Evolutionary conservation across 2,113 vertebrate species (phyloP).

Genomic region (Bubalus kerabau): DNA sequence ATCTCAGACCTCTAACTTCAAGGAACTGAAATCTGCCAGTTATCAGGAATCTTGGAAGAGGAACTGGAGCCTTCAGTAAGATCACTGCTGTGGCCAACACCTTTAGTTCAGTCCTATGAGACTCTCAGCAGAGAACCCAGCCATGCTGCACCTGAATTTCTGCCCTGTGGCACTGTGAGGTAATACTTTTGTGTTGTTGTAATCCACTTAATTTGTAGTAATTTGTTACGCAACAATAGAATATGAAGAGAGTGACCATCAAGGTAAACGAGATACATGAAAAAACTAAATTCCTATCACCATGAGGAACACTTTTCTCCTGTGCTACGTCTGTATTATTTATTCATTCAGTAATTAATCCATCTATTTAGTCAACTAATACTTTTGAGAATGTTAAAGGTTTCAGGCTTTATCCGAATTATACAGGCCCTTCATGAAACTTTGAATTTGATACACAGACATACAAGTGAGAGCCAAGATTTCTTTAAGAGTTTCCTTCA

Average conservation of each 20-base stretch:
- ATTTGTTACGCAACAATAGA: not conserved
- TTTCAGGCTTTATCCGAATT: not conserved
- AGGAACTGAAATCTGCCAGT: not conserved
- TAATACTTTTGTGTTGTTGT: not conserved
- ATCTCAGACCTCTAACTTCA: not conserved
- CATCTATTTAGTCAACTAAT: not conserved
- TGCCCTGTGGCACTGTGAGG: not conserved
- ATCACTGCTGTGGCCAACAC: not conserved
- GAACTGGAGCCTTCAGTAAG: not conserved
- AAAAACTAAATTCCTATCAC: not conserved
- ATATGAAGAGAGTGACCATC: not conserved
- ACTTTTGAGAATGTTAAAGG: not conserved
- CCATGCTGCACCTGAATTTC: not conserved
- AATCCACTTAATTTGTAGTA: not conserved
- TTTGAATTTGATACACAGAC: not conserved
- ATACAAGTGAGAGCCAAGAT: not conserved
- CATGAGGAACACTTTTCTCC: not conserved
- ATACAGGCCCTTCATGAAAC: not conserved
- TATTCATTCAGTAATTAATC: not conserved
- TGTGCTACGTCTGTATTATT: not conserved
- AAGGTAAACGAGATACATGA: not conserved
- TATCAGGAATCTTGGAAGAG: not conserved
- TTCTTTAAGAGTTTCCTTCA: not conserved
- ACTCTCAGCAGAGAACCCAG: not conserved
- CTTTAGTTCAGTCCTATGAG: not conserved